These are phyloP conservation scores for Ariolimax columbianus DNA, from an alignment of 2,888 invertebrate species.

Conservation along the genomic window DNA sequence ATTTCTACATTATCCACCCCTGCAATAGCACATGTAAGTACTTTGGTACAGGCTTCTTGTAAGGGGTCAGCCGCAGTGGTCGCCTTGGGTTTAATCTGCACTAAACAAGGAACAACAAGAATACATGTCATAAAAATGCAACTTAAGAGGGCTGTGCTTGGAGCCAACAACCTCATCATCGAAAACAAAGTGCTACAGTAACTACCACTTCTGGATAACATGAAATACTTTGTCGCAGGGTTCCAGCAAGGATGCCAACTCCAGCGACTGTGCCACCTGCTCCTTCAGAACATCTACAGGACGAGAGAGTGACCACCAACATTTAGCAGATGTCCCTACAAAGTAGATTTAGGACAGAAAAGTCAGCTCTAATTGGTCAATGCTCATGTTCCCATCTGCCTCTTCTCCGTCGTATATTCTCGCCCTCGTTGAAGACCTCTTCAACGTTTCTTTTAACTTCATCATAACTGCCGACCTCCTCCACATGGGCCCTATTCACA, in stretches of 20 bases:
- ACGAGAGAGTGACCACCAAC: background rate
- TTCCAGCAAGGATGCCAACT: background rate
- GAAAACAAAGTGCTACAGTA: background rate
- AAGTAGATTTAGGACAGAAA: background rate
- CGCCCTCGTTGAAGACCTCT: background rate
- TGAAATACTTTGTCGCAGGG: background rate
- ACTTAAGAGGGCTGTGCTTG: background rate
- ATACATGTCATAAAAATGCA: too few species aligned
- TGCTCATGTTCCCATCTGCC: background rate
- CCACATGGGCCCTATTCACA: background rate
- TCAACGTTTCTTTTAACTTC: background rate
- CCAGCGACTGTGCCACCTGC: background rate
- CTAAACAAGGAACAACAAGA: too few species aligned
- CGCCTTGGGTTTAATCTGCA: too few species aligned
- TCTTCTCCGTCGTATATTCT: constrained; percentile 29
- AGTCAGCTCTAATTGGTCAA: background rate
- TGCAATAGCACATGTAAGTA: too few species aligned
- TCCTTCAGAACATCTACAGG: background rate
- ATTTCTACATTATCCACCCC: too few species aligned
- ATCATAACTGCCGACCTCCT: background rate
- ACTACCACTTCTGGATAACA: background rate
- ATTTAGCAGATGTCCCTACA: background rate
- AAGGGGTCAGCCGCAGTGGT: too few species aligned
- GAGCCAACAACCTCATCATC: background rate
- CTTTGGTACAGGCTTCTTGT: too few species aligned